Evolutionary conservation across 2,113 vertebrate species (phyloP).

Genomic region (Stegostoma tigrinum): DNA sequence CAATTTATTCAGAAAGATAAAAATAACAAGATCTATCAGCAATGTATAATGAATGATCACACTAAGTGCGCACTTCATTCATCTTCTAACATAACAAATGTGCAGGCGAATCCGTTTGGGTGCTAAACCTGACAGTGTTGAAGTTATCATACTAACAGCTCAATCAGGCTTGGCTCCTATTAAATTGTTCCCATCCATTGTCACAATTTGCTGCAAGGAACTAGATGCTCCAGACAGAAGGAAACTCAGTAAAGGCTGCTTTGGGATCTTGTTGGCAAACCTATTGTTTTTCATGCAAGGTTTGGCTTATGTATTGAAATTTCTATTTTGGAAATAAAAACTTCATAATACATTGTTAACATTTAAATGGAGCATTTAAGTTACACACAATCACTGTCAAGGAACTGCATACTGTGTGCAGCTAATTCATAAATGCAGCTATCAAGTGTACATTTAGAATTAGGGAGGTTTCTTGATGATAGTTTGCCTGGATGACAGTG

Average conservation of each 20-base stretch:
- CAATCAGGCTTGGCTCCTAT: conserved; percentile 25
- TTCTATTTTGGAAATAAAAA: not conserved
- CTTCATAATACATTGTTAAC: not conserved
- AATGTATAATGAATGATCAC: conserved; percentile 29
- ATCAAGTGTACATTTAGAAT: not conserved
- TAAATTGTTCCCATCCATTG: not conserved
- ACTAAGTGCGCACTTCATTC: conserved; percentile 19
- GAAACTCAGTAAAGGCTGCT: not conserved
- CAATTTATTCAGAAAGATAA: conserved; percentile 38
- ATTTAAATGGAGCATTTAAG: not conserved
- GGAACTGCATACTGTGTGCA: not conserved
- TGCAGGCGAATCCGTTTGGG: not conserved
- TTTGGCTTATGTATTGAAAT: not conserved
- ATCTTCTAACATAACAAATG: conserved; percentile 7
- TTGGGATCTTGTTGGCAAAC: not conserved
- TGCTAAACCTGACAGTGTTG: not conserved
- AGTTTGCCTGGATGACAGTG: no score
- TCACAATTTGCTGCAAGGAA: not conserved
- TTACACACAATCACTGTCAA: not conserved
- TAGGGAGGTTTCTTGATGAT: no score
- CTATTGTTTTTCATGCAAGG: not conserved
- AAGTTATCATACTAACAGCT: not conserved
- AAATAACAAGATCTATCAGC: conserved; percentile 5
- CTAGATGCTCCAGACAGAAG: not conserved
- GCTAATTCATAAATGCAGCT: not conserved